Evolutionary conservation across 2,797 vertebrate species (phyloP).

Genomic region (Cryptoblepharus egeriae): DNA sequence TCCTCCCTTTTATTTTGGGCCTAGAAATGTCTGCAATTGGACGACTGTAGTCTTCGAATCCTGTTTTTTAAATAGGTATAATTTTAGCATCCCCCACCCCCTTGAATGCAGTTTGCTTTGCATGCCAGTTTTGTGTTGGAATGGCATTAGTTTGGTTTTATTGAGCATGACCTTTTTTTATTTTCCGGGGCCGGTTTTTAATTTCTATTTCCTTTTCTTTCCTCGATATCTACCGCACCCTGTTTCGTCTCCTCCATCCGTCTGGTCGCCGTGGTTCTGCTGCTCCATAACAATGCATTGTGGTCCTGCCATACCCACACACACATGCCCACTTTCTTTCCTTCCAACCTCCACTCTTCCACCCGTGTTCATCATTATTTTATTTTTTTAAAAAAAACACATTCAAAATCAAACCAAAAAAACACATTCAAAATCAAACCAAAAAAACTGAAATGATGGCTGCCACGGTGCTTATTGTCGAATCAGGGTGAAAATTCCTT

Average conservation of each 20-base stretch:
- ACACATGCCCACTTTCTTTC: slow-evolving; percentile 77
- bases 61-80: slow-evolving; percentile 55
- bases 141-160: slow-evolving; percentile 81
- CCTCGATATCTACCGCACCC: slow-evolving; percentile 78
- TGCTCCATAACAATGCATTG: slow-evolving; percentile 88
- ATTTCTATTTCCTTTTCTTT: slow-evolving; percentile 89
- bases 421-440: slow-evolving; percentile 31
- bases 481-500: slow-evolving; percentile 99
- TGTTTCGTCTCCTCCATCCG: slow-evolving; percentile 78
- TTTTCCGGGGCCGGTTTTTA: slow-evolving; percentile 81
- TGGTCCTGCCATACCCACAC: slow-evolving; percentile 83
- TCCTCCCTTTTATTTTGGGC: slow-evolving; percentile 45
- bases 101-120: slow-evolving; percentile 78
- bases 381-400: background rate
- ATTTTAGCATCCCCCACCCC: slow-evolving; percentile 47
- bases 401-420: slow-evolving; percentile 46
- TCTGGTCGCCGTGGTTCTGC: slow-evolving; percentile 83
- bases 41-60: slow-evolving; percentile 61
- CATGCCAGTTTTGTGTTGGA: slow-evolving; percentile 84
- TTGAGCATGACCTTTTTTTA: slow-evolving; percentile 85
- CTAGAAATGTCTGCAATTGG: slow-evolving; percentile 62
- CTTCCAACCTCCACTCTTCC: slow-evolving; percentile 79
- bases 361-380: slow-evolving; percentile 72
- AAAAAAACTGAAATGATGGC: slow-evolving; percentile 70
- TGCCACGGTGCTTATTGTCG: slow-evolving; percentile 82